phyloP scores from a whole-genome alignment of 2,113 vertebrate species.

The Pseudonaja textilis region DNA sequence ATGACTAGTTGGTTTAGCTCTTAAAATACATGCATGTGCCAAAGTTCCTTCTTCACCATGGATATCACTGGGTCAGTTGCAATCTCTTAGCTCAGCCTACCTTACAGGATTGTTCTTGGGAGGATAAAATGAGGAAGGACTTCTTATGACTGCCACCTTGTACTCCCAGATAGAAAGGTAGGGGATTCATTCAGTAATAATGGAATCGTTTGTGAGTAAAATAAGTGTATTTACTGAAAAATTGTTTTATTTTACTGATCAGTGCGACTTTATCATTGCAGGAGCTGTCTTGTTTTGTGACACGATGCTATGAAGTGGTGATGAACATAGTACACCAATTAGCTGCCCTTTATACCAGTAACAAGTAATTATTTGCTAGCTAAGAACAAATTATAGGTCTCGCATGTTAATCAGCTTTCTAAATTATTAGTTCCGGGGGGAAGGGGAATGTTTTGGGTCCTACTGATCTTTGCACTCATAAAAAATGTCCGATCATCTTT shows the following conservation, averaged over 20 bases:
- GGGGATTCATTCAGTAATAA: not conserved
- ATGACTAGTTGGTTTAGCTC: not conserved
- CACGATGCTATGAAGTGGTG: constrained; percentile 93
- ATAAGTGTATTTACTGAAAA: not conserved
- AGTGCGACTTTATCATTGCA: constrained; percentile 64
- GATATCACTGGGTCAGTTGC: not conserved
- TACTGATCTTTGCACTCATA: not conserved
- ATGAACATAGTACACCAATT: constrained; percentile 93
- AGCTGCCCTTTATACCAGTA: constrained; percentile 93
- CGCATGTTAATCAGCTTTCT: not conserved
- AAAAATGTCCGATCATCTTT: not conserved
- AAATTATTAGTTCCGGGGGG: not conserved
- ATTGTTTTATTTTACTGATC: not conserved
- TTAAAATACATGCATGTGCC: not conserved
- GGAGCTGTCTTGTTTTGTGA: constrained; percentile 97
- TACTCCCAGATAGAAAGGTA: not conserved
- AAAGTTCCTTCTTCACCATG: not conserved
- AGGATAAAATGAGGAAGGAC: not conserved
- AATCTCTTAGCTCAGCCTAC: not conserved
- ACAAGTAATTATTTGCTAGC: constrained; percentile 81
- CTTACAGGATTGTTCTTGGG: not conserved
- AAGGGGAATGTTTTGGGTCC: not conserved
- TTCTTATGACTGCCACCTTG: not conserved
- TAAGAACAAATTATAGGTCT: constrained; percentile 31
- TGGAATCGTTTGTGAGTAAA: not conserved